Evolutionary conservation across 2,113 vertebrate species (phyloP).

Genomic region (Oenanthe oenanthe): DNA sequence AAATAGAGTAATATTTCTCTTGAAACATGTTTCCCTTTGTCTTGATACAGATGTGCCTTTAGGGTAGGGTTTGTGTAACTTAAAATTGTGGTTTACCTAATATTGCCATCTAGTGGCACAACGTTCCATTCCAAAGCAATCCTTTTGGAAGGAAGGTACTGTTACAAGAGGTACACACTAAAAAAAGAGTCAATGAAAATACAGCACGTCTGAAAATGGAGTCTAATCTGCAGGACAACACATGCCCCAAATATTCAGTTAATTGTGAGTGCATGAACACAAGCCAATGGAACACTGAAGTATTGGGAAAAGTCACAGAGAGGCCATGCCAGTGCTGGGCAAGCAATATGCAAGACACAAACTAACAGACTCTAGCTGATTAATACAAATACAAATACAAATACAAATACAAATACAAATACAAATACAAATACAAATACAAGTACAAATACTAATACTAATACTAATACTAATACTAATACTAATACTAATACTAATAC

Average conservation of each 20-base stretch:
- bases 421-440: too few species aligned
- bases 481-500: neutral
- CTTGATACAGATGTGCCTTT: neutral
- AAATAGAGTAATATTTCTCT: neutral
- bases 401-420: neutral
- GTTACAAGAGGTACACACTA: neutral
- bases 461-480: neutral
- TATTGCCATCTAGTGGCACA: slow-evolving; percentile 62
- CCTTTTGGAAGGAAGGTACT: neutral
- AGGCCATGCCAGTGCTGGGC: neutral
- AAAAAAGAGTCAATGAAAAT: neutral
- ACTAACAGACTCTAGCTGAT: neutral
- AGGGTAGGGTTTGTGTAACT: neutral
- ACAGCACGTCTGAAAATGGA: neutral
- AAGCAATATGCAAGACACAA: neutral
- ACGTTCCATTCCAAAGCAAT: neutral
- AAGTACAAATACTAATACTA: neutral
- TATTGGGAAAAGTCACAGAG: neutral
- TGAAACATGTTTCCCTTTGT: neutral
- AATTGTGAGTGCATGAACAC: neutral
- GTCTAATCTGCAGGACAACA: neutral
- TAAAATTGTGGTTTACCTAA: neutral
- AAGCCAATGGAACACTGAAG: neutral
- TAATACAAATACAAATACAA: neutral
- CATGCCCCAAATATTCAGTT: neutral